These are phyloP conservation scores for Pristis pectinata DNA, from an alignment of 2,797 vertebrate genomes.

Conservation along the genomic window DNA sequence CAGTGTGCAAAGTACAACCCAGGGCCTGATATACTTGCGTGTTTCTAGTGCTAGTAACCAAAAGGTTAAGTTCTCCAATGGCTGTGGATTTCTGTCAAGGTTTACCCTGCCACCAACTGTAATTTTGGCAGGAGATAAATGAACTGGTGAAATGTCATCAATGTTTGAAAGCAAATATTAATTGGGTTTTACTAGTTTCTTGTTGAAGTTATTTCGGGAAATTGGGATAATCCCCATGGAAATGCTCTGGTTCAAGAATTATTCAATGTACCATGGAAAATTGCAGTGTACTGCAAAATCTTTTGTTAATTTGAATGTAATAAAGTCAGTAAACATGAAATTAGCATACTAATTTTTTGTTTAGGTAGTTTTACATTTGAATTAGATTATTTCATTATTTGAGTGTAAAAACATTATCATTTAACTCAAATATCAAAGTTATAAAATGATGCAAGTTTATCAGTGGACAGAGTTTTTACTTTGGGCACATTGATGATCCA, in stretches of 20 bases:
- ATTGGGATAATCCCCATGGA: not conserved
- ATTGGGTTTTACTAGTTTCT: not conserved
- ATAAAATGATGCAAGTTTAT: not conserved
- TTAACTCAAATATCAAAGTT: not conserved
- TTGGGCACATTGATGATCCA: not conserved
- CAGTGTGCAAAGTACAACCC: no score
- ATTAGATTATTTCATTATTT: not conserved
- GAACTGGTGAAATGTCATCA: not conserved
- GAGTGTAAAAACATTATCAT: not conserved
- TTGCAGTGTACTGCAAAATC: not conserved
- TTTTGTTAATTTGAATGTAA: not conserved
- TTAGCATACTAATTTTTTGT: not conserved
- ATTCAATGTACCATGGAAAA: not conserved
- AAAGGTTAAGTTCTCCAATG: no score
- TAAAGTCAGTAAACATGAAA: not conserved
- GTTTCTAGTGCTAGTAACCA: no score
- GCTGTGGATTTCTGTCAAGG: not conserved
- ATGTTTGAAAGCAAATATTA: not conserved
- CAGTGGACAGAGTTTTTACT: not conserved
- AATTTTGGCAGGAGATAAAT: not conserved
- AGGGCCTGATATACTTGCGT: no score
- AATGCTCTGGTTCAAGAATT: not conserved
- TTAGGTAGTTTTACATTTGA: not conserved
- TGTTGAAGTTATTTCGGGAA: not conserved
- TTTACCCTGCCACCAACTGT: not conserved